Percentiles rank a stretch among this genome's conserved stretches.
These are phyloP conservation scores for Sthenelais limicola DNA, from an alignment of 2,888 invertebrate species.

Conservation along the genomic window DNA sequence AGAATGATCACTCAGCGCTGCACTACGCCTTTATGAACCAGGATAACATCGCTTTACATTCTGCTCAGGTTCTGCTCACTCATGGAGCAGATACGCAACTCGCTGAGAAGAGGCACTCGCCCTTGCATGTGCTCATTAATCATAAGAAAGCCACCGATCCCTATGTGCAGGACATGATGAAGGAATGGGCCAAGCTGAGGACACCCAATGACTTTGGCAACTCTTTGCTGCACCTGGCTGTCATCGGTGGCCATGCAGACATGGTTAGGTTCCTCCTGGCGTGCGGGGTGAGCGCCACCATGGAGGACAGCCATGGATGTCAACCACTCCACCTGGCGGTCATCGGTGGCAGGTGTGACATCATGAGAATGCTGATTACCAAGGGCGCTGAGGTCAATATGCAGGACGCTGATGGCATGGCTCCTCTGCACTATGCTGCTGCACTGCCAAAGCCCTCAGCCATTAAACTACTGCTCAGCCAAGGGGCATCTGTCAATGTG, in stretches of 20 bases:
- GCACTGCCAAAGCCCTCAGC: not conserved
- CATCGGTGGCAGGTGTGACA: slow-evolving; percentile 11
- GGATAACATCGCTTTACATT: not conserved
- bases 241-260: not conserved
- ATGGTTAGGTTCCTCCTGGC: slow-evolving; percentile 6
- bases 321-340: slow-evolving; percentile 18
- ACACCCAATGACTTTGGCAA: slow-evolving; percentile 4
- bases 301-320: slow-evolving; percentile 10
- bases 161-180: slow-evolving; percentile 5
- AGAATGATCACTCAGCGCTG: slow-evolving; percentile 12
- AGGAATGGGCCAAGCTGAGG: not conserved
- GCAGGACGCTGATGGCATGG: not conserved
- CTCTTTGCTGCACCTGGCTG: slow-evolving; percentile 16
- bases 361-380: not conserved
- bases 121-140: slow-evolving; percentile 19
- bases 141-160: not conserved
- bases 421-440: slow-evolving; percentile 23
- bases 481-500: not conserved
- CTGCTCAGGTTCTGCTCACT: not conserved
- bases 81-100: slow-evolving; percentile 7
- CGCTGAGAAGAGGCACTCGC: not conserved
- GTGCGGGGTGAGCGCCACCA: slow-evolving; percentile 4
- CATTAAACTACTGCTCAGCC: not conserved
- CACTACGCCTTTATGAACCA: slow-evolving; percentile 30
- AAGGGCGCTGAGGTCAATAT: slow-evolving; percentile 20